Evolutionary conservation across 2,797 vertebrate species (phyloP), one percentile per base, ranked within the genome.

Genomic region (Chiropotes sagulatus): DNA sequence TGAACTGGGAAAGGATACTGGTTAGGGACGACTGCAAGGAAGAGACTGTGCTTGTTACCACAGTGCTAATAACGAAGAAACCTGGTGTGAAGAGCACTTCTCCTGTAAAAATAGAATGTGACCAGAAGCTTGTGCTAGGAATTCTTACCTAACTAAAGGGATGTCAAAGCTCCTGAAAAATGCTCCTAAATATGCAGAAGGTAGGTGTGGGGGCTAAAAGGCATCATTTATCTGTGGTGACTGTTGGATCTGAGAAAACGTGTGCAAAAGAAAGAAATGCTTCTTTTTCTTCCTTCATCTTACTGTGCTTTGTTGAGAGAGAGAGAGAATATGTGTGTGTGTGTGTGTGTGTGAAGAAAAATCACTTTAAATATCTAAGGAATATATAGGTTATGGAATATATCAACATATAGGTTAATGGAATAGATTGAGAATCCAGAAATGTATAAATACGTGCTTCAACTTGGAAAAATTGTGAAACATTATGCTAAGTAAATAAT

Each of bases 141-240:
- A 12, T 36, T 46, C n/a, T 50, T 30, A 24, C 28, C 41, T 22
- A 28, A 8, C 50, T 30, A 2, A 72, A 57, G 44, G 28, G 10
- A 39, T 44, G 72, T 61, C 19, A 36, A 44, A 85, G 86, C 41
- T 15, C 26, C 5, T 5, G 14, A 20, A 70, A 64, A 81, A 48
- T 39, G 54, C 4, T 26, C 22, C 30, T 82, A 24, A 48, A 28
- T 82, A 28, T 73, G 39, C 13, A 72, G 13, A 85, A 36, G 28
- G 13, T 6, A 41, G n/a, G 30, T 19, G 4, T 30, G 2, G 3
- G 28, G 4, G 1, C 7, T 7, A 13, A 36, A 85, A 52, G 3
- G 3, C 17, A 44, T 52, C 7, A 30, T 89, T 44, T 54, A 8
- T 41, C 19, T 39, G 9, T 12, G 28, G 9, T 28, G 24, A 36